Conservation (phyloP, 2,888 invertebrate species). For the Apeira syringaria region DNA sequence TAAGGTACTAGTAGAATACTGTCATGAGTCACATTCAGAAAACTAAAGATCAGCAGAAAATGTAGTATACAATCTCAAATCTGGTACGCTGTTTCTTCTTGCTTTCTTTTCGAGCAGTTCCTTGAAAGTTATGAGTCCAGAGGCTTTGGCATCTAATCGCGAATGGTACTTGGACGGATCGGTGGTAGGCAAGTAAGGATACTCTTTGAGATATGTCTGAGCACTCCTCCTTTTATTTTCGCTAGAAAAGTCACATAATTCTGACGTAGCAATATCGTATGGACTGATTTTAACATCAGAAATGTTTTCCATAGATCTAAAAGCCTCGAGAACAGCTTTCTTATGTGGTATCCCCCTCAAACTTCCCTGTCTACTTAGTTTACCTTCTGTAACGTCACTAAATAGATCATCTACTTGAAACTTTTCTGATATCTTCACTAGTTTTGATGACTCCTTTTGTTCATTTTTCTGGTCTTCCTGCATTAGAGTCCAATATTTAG, state of each 20-base stretch:
- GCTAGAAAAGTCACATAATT: slow-evolving; percentile 60
- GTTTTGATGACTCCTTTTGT: slow-evolving; percentile 44
- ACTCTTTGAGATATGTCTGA: slow-evolving; percentile 74
- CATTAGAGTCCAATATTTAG: slow-evolving; percentile 65
- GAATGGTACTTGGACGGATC: slow-evolving; percentile 76
- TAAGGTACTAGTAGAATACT: slow-evolving; percentile 59
- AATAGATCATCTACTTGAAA: slow-evolving; percentile 79
- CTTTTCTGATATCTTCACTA: slow-evolving; percentile 78
- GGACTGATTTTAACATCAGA: slow-evolving; percentile 59
- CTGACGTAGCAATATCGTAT: slow-evolving; percentile 66
- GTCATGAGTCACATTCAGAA: slow-evolving; percentile 34
- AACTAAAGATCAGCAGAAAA: slow-evolving; percentile 63
- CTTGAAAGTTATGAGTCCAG: slow-evolving; percentile 73
- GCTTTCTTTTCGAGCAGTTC: slow-evolving; percentile 60
- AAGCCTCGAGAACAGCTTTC: slow-evolving; percentile 78
- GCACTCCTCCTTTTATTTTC: slow-evolving; percentile 63
- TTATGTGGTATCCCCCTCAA: slow-evolving; percentile 80
- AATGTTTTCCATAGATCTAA: slow-evolving; percentile 78
- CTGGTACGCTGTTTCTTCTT: slow-evolving; percentile 76
- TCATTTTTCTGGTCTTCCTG: slow-evolving; percentile 46
- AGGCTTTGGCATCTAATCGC: slow-evolving; percentile 67
- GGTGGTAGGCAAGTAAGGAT: slow-evolving; percentile 77
- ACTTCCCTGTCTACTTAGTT: slow-evolving; percentile 73
- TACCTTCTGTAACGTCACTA: slow-evolving; percentile 74
- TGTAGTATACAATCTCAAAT: slow-evolving; percentile 65